These are phyloP conservation scores for Pithys albifrons DNA, from an alignment of 2,113 vertebrate genomes.

Conservation along the genomic window DNA sequence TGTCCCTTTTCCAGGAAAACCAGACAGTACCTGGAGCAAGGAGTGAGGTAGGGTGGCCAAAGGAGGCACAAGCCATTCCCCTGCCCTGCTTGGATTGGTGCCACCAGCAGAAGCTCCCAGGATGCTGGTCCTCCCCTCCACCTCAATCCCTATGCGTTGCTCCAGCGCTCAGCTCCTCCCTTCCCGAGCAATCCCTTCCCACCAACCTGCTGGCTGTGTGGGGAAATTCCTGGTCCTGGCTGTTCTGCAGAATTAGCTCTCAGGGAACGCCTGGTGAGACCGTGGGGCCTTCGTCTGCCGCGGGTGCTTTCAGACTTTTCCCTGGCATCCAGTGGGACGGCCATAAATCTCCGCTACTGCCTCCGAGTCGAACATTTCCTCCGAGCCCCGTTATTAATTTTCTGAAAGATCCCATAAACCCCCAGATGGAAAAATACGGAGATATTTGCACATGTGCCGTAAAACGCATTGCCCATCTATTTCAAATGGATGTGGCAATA, in stretches of 20 bases:
- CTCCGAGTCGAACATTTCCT: conserved; percentile 62
- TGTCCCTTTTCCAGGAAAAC: background rate
- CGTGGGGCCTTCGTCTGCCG: background rate
- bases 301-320: conserved; percentile 8
- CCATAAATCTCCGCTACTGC: conserved; percentile 41
- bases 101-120: accelerated
- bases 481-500: conserved; percentile 67
- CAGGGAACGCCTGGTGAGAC: background rate
- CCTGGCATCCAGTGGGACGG: background rate
- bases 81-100: background rate
- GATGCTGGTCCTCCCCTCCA: background rate
- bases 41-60: accelerated
- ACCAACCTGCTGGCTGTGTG: background rate
- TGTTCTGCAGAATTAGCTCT: background rate
- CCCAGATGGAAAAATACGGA: conserved; percentile 60
- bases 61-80: background rate
- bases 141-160: background rate
- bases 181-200: background rate
- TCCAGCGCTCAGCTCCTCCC: background rate
- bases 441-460: conserved; percentile 58
- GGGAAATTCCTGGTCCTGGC: background rate
- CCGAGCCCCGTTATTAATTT: conserved; percentile 62
- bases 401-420: conserved; percentile 63
- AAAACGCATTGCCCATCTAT: conserved; percentile 53
- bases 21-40: background rate